These are phyloP conservation scores for Champsocephalus gunnari DNA, from an alignment of 2,797 vertebrate species.

Conservation along the genomic window DNA sequence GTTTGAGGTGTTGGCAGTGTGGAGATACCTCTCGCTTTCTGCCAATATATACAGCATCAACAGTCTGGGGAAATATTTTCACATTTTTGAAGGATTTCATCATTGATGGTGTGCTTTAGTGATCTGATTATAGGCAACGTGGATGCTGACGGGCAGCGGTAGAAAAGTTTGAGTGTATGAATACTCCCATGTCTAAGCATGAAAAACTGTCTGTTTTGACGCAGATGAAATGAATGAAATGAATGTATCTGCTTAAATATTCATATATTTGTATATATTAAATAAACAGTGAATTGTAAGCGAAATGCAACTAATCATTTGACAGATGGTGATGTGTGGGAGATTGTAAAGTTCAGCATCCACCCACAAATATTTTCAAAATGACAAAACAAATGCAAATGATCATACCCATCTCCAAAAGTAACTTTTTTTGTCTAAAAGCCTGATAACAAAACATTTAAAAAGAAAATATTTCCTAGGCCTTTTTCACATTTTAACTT, in stretches of 20 bases:
- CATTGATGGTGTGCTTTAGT: slow-evolving; percentile 21
- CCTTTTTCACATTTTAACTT: slow-evolving; percentile 1
- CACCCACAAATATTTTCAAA: slow-evolving; percentile 31
- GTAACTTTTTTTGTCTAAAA: background rate
- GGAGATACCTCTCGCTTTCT: slow-evolving; percentile 58
- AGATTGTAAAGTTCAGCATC: slow-evolving; percentile 15
- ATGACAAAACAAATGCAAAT: background rate
- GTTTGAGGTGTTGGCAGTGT: slow-evolving; percentile 54
- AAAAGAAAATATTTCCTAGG: background rate
- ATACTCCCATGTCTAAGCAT: slow-evolving; percentile 1
- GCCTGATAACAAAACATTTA: background rate
- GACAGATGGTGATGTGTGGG: slow-evolving; percentile 37
- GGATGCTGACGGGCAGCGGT: background rate
- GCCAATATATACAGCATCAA: slow-evolving; percentile 45
- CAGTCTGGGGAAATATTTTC: slow-evolving; percentile 22
- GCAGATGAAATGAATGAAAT: slow-evolving; percentile 1
- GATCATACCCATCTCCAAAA: background rate
- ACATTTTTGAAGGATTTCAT: slow-evolving; percentile 21
- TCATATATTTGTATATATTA: background rate
- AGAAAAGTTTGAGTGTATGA: slow-evolving; percentile 6
- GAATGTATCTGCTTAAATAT: background rate
- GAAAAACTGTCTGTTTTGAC: background rate
- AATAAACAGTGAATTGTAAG: slow-evolving; percentile 9
- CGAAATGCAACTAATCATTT: slow-evolving; percentile 11
- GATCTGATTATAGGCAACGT: slow-evolving; percentile 30